A percentile compares a stretch with the other conserved stretches of the same genome.
Conservation (phyloP, 1,140 invertebrate genomes). For the Palaemon carinicauda region DNA sequence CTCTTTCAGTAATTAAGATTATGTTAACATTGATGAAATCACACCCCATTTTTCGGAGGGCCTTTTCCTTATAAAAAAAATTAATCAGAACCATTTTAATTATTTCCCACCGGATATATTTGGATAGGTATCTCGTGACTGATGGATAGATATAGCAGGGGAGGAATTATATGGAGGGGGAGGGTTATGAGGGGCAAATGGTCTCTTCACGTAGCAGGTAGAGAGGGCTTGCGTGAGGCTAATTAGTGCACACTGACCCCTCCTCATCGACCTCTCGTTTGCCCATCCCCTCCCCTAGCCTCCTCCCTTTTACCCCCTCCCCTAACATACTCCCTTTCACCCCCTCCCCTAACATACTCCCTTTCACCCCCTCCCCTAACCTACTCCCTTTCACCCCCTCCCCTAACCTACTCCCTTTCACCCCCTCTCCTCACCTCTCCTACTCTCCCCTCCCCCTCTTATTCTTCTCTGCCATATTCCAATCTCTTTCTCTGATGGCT, state of each 20-base stretch:
- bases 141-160: too few relatives aligned
- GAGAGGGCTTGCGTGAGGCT: background rate
- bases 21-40: too few relatives aligned
- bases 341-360: background rate
- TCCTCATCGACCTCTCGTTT: background rate
- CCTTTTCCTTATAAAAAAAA: too few relatives aligned
- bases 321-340: background rate
- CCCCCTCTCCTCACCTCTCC: background rate
- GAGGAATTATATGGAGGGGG: too few relatives aligned
- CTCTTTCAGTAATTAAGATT: too few relatives aligned
- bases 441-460: background rate
- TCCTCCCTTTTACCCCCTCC: background rate
- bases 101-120: too few relatives aligned
- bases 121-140: too few relatives aligned
- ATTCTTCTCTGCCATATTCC: background rate
- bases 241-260: background rate
- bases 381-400: background rate
- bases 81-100: too few relatives aligned
- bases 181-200: too few relatives aligned
- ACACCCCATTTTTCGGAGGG: too few relatives aligned
- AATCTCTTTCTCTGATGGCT: background rate
- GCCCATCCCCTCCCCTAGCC: background rate
- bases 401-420: background rate
- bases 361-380: background rate
- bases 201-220: too few relatives aligned